Evolutionary conservation across 1,140 invertebrate genomes (phyloP).

Genomic region (Oreohelix idahoensis): DNA sequence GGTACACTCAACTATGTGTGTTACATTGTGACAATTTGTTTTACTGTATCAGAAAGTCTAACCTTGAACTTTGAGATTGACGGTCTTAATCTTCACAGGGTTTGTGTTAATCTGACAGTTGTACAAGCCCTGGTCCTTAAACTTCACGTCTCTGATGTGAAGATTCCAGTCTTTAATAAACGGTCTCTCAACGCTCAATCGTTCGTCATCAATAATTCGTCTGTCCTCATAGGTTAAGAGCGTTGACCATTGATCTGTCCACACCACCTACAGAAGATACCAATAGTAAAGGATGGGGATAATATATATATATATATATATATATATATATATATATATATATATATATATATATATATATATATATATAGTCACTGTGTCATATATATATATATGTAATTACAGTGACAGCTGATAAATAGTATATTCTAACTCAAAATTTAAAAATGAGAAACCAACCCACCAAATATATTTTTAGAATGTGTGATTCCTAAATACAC

Average conservation of each 20-base stretch:
- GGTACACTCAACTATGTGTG: too few species aligned
- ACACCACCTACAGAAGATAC: constrained; percentile 61
- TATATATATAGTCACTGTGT: too few species aligned
- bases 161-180: constrained; percentile 71
- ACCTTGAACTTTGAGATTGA: constrained; percentile 69
- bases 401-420: too few species aligned
- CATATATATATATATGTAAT: too few species aligned
- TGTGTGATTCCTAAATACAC: too few species aligned
- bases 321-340: too few species aligned
- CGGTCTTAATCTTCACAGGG: constrained; percentile 68
- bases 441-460: too few species aligned
- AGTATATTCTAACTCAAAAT: too few species aligned
- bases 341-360: too few species aligned
- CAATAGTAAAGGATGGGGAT: neutral
- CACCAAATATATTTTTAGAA: too few species aligned
- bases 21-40: too few species aligned
- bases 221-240: constrained; percentile 67
- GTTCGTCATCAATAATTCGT: constrained; percentile 67
- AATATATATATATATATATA: neutral
- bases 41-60: constrained; percentile 22
- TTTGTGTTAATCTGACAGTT: constrained; percentile 70
- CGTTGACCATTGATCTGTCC: constrained; percentile 67
- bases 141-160: constrained; percentile 64
- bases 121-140: constrained; percentile 66
- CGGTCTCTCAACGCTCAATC: constrained; percentile 67